Conservation (phyloP, 2,113 vertebrate genomes). For the Otolemur garnettii region DNA sequence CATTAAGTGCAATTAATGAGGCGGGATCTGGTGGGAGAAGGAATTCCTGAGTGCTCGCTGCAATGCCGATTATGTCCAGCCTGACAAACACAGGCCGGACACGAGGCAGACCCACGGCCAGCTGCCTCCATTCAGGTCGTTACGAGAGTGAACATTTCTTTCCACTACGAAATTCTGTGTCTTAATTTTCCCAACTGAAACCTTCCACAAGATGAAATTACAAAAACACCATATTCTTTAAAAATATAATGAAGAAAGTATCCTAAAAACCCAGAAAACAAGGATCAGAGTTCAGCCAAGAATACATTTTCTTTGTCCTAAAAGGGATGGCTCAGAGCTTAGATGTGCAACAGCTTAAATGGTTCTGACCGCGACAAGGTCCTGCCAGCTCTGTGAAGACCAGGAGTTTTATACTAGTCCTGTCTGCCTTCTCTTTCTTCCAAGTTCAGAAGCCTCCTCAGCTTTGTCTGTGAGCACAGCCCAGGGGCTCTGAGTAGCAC, state of each 20-base stretch:
- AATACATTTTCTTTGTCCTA: background rate
- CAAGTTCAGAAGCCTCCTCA: background rate
- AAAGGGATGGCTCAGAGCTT: rapidly evolving
- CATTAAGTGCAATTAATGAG: slow-evolving; percentile 20
- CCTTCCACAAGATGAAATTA: slow-evolving; percentile 5
- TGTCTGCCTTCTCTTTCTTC: background rate
- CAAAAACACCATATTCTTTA: background rate
- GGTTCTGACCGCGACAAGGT: rapidly evolving
- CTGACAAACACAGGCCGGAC: background rate
- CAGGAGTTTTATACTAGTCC: background rate
- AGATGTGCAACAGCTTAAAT: background rate
- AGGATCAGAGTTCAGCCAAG: background rate
- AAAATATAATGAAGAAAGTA: slow-evolving; percentile 23
- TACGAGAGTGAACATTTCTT: slow-evolving; percentile 10
- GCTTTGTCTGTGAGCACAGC: background rate
- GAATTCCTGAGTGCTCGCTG: background rate
- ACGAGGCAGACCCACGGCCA: background rate
- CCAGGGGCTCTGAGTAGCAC: too few species aligned
- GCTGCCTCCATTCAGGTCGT: background rate
- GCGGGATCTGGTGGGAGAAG: background rate
- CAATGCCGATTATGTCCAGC: background rate
- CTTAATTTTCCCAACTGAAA: slow-evolving; percentile 10
- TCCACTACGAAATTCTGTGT: slow-evolving; percentile 33
- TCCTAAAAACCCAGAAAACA: background rate
- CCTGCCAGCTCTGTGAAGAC: background rate